phyloP scores from a whole-genome alignment of 2,888 invertebrate species.

The Oscheius sp. region DNA sequence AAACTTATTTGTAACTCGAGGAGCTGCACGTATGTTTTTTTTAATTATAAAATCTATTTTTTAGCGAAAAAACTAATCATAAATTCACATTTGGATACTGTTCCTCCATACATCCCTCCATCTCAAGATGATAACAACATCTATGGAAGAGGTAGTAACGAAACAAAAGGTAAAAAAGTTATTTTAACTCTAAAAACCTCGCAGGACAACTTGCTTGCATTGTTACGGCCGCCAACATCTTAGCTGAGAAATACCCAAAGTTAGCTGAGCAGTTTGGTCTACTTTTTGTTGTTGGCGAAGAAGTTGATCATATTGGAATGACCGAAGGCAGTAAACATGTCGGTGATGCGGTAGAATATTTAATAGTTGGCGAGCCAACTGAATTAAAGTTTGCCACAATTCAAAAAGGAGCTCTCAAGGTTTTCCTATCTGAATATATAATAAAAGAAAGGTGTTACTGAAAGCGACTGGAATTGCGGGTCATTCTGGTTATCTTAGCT shows the following conservation, averaged over 20 bases:
- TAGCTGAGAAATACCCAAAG: conserved; percentile 46
- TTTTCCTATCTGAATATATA: conserved; percentile 19
- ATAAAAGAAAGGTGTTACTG: conserved; percentile 39
- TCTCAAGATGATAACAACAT: conserved; percentile 53
- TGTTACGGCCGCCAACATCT: conserved; percentile 56
- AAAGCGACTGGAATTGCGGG: conserved; percentile 51
- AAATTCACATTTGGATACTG: conserved; percentile 69
- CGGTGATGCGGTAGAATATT: conserved; percentile 39
- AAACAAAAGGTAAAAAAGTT: conserved; percentile 59
- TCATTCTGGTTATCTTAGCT: conserved; percentile 63
- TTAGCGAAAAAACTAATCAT: conserved; percentile 46
- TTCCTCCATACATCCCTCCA: conserved; percentile 67
- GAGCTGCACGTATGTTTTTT: conserved; percentile 14
- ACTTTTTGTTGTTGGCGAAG: conserved; percentile 68
- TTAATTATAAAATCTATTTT: not conserved
- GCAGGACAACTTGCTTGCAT: conserved; percentile 64
- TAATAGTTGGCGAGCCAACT: conserved; percentile 68
- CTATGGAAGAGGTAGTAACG: conserved; percentile 66
- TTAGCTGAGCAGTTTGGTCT: conserved; percentile 58
- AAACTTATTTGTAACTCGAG: conserved; percentile 53
- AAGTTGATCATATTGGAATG: conserved; percentile 67
- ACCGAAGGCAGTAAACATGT: conserved; percentile 27
- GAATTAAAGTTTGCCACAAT: conserved; percentile 62
- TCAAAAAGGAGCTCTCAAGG: conserved; percentile 68
- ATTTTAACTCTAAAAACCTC: not conserved